These are phyloP conservation scores for Lutjanus argentimaculatus DNA, from an alignment of 2,797 vertebrate genomes.

Conservation along the genomic window DNA sequence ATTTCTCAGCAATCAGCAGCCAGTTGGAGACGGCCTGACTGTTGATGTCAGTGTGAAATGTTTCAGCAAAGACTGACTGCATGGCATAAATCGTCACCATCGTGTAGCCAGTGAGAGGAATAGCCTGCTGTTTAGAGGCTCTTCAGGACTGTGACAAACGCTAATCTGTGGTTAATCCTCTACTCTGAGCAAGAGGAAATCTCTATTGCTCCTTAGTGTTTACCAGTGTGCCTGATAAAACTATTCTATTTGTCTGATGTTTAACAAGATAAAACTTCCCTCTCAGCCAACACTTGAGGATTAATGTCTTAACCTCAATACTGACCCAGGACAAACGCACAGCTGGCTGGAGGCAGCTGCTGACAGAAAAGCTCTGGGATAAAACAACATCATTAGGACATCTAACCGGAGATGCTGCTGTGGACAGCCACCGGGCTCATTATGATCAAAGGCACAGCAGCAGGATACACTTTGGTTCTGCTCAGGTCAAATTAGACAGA, in stretches of 20 bases:
- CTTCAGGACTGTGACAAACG: constrained; percentile 68
- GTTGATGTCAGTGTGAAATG: constrained; percentile 44
- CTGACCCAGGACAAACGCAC: constrained; percentile 11
- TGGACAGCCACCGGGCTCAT: background rate
- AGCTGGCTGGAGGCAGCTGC: constrained; percentile 6
- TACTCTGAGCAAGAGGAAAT: constrained; percentile 63
- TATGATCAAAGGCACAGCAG: constrained; percentile 19
- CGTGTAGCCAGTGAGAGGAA: constrained; percentile 39
- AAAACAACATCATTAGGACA: constrained; percentile 45
- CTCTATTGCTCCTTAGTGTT: constrained; percentile 47
- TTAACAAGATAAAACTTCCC: constrained; percentile 62
- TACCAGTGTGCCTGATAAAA: constrained; percentile 54
- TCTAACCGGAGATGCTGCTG: constrained; percentile 2
- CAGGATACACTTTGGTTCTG: constrained; percentile 16
- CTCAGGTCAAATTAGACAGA: constrained; percentile 49
- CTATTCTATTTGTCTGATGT: constrained; percentile 62
- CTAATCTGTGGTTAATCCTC: constrained; percentile 79
- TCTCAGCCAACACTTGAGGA: constrained; percentile 49
- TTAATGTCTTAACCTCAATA: constrained; percentile 55
- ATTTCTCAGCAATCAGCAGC: constrained; percentile 63
- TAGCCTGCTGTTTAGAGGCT: constrained; percentile 56
- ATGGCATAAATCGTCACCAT: constrained; percentile 33
- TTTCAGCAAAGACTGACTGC: constrained; percentile 41
- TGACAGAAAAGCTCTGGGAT: constrained; percentile 29
- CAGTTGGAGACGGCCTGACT: constrained; percentile 30